Evolutionary conservation across 2,797 vertebrate genomes (phyloP).

Genomic region (Numenius phaeopus): DNA sequence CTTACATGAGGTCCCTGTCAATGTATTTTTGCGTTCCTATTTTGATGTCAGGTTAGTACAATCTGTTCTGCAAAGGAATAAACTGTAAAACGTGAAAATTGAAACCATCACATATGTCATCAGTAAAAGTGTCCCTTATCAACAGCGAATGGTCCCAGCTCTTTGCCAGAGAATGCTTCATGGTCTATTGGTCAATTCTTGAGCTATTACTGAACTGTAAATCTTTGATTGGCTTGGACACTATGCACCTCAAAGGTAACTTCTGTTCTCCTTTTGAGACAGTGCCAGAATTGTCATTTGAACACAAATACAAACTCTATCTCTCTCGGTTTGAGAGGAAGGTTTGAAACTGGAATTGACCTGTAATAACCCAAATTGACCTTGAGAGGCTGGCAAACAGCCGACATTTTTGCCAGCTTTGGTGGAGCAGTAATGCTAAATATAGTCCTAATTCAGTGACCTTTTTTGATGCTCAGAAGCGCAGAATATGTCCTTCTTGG

Average conservation of each 20-base stretch:
- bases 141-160: background rate
- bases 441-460: background rate
- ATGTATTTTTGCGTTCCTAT: background rate
- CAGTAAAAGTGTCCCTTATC: background rate
- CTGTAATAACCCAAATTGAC: background rate
- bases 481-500: background rate
- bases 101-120: background rate
- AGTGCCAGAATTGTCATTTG: background rate
- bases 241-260: background rate
- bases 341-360: background rate
- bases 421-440: background rate
- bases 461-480: background rate
- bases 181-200: background rate
- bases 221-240: background rate
- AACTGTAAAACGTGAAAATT: background rate
- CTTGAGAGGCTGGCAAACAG: background rate
- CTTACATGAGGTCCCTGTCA: background rate
- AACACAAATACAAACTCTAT: background rate
- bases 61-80: background rate
- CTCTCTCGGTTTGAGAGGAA: background rate
- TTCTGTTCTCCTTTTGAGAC: background rate
- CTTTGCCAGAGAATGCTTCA: background rate
- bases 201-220: background rate
- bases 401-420: background rate
- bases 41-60: background rate